Base-by-base conservation (phyloP, 2,797 vertebrate species). In the Gymnodraco acuticeps region DNA sequence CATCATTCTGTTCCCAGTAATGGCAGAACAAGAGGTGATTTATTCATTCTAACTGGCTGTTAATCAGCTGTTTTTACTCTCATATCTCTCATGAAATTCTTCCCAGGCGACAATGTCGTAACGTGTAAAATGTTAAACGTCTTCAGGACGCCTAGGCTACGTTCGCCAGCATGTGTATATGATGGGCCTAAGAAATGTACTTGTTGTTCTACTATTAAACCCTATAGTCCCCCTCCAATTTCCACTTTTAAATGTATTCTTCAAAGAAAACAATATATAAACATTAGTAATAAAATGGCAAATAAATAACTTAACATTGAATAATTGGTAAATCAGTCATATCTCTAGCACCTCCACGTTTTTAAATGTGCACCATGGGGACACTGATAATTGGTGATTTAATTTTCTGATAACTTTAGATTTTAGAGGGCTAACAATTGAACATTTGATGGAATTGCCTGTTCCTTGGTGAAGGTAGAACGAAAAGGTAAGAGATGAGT, bases 1-100 rank as follows among this genome's bases (percentile, higher is more conserved):
- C 77, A 62, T 87, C 77, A 65, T 87, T 78, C 88, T 90, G 84
- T 89, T 93, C 89, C 82, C 87, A 79, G 86, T 94, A 85, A 94
- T 92, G 91, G 89, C 78, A 58, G 76, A 86, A 88, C 83, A 87
- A 85, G 89, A 92, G 87, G 82, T 90, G 92, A 93, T 91, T 68
- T 88, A 91, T 92, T 90, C 86, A 64, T 89, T 77, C 85, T 86
- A 82, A 88, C 83, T 86, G 87, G 82, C 77, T 91, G 87, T 76
- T 91, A 85, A 91, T 94, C 90, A 92, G 88, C 81, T 89, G 77
- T 80, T 91, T 87, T 85, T 85, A 75, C 79, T 67, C 80, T 75
- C 38, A 56, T 69, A 80, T 67, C 88, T 45, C 68, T 75, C 80
- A 69, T 77, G 51, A 88, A 83, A 71, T 47, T 8, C 43, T 19